Conservation (phyloP, 2,888 invertebrate genomes). For the Cheiracanthium punctorium region DNA sequence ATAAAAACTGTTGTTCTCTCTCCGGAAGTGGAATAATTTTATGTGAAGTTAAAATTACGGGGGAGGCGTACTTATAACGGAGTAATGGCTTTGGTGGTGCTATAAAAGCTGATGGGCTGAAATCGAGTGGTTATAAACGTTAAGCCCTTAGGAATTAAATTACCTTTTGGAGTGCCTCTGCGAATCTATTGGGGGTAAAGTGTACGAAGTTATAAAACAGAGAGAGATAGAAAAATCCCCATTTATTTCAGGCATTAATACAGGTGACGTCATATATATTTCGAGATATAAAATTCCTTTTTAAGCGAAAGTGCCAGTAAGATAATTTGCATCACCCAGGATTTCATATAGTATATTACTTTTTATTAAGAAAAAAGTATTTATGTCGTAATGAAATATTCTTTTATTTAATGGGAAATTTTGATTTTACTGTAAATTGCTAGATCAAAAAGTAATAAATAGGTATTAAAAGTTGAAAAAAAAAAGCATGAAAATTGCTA, state of each 20-base stretch:
- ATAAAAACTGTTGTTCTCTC: neutral
- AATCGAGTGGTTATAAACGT: neutral
- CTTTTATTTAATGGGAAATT: too few species aligned
- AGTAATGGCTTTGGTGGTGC: neutral
- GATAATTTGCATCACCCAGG: too few species aligned
- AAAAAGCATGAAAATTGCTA: too few species aligned
- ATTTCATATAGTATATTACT: too few species aligned
- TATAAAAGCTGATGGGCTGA: neutral
- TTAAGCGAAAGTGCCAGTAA: too few species aligned
- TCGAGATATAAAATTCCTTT: too few species aligned
- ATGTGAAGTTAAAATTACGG: neutral
- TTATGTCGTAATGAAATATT: too few species aligned
- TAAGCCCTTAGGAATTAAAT: neutral
- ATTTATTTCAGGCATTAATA: neutral
- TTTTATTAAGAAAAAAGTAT: too few species aligned
- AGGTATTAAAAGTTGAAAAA: too few species aligned
- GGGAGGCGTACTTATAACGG: neutral
- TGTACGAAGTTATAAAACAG: too few species aligned
- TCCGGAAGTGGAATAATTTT: neutral
- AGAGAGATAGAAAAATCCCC: neutral
- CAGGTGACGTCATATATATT: neutral
- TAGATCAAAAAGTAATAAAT: too few species aligned
- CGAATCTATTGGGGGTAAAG: neutral
- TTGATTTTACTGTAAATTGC: too few species aligned
- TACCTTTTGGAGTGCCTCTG: neutral